phyloP scores from a whole-genome alignment of 1,140 invertebrate species.

The Papilio xuthus region DNA sequence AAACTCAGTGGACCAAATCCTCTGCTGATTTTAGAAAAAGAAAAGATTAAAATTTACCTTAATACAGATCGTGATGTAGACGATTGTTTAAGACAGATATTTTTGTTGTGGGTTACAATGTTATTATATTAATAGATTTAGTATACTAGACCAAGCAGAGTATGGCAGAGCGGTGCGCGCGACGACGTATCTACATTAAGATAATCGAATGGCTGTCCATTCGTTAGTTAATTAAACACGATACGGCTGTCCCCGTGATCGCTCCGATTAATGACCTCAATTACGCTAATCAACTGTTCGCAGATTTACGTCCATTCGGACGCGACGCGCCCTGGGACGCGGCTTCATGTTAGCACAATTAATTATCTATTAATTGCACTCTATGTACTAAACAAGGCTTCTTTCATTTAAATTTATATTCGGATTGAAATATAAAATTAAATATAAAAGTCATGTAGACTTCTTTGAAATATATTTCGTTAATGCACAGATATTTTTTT shows the following conservation, averaged over 20 bases:
- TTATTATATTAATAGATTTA: conserved; percentile 32
- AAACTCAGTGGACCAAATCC: background rate
- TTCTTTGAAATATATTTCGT: background rate
- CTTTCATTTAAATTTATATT: background rate
- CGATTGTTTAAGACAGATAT: background rate
- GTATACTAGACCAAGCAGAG: background rate
- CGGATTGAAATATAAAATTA: background rate
- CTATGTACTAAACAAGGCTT: background rate
- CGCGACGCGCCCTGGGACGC: conserved; percentile 44
- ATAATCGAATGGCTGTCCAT: conserved; percentile 68
- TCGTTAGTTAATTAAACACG: conserved; percentile 79
- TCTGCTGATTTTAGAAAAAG: background rate
- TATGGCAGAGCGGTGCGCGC: background rate
- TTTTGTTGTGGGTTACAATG: background rate
- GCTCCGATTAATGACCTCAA: conserved; percentile 71
- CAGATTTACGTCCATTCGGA: conserved; percentile 63
- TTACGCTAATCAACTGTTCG: conserved; percentile 74
- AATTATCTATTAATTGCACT: conserved; percentile 57
- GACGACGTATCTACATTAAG: conserved; percentile 58
- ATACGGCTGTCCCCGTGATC: conserved; percentile 69
- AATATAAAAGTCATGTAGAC: background rate
- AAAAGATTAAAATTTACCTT: background rate
- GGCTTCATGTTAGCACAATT: conserved; percentile 41
- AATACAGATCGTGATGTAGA: background rate
- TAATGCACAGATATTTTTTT: background rate